Percentiles rank a stretch among this genome's conserved stretches.
These are phyloP conservation scores for Lateolabrax maculatus DNA, from an alignment of 2,797 vertebrate genomes.

Conservation along the genomic window DNA sequence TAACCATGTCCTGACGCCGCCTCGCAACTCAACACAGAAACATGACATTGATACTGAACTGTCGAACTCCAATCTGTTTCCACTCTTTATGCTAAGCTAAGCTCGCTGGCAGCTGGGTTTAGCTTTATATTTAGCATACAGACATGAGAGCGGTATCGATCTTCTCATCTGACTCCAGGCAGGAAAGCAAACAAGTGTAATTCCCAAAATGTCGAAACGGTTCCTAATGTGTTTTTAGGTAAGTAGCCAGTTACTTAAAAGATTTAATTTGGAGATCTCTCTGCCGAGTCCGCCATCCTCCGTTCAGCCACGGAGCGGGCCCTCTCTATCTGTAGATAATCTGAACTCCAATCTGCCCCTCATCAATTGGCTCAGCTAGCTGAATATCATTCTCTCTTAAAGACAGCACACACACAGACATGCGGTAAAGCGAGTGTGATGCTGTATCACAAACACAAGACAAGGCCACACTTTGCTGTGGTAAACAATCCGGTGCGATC, in stretches of 20 bases:
- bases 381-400: conserved; percentile 64
- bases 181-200: not conserved
- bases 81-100: not conserved
- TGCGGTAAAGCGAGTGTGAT: conserved; percentile 3
- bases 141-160: not conserved
- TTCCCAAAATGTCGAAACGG: conserved; percentile 25
- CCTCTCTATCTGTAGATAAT: conserved; percentile 75
- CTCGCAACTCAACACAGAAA: not conserved
- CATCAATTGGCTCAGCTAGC: conserved; percentile 75
- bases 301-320: conserved; percentile 55
- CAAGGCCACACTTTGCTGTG: conserved; percentile 32
- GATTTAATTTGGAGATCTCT: conserved; percentile 75
- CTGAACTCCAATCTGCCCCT: conserved; percentile 70
- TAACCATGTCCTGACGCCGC: not conserved
- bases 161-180: conserved; percentile 3
- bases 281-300: conserved; percentile 41
- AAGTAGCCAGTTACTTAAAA: conserved; percentile 60
- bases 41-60: not conserved
- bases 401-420: conserved; percentile 40
- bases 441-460: conserved; percentile 32
- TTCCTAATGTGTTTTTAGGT: conserved; percentile 57
- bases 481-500: conserved; percentile 49
- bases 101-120: not conserved
- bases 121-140: not conserved
- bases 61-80: too few relatives aligned